A percentile compares a stretch with the other conserved stretches of the same genome.
These are phyloP conservation scores for Galerucella calmariensis DNA, from an alignment of 2,888 invertebrate genomes.

Conservation along the genomic window DNA sequence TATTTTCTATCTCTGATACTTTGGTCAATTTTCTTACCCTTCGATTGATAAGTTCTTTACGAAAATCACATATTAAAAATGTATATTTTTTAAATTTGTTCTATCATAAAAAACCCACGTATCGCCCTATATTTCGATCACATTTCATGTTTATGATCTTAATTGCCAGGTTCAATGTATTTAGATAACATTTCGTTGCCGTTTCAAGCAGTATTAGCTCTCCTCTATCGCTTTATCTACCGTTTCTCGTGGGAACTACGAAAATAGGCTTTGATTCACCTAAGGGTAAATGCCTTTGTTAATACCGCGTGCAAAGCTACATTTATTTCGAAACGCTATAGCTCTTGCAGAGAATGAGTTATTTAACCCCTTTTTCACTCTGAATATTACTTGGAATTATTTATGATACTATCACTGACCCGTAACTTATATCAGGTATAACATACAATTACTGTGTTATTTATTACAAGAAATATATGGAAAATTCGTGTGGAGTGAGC, in stretches of 20 bases:
- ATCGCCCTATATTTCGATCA: too few relatives aligned
- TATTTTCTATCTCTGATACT: too few relatives aligned
- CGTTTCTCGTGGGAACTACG: slow-evolving; percentile 3
- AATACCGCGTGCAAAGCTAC: slow-evolving; percentile 7
- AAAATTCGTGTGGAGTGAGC: background rate
- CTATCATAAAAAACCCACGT: too few relatives aligned
- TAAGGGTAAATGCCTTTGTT: slow-evolving; percentile 10
- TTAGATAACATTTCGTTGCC: slow-evolving; percentile 21
- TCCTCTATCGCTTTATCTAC: background rate
- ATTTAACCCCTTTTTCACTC: background rate
- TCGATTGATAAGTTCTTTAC: too few relatives aligned
- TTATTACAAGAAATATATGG: too few relatives aligned
- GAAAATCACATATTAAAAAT: too few relatives aligned
- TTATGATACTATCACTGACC: background rate
- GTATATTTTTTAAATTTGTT: too few relatives aligned
- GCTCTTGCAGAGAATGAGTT: background rate
- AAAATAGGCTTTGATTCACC: slow-evolving; percentile 21
- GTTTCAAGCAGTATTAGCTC: slow-evolving; percentile 18
- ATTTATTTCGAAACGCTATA: slow-evolving; percentile 13
- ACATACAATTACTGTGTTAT: background rate
- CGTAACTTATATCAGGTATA: background rate
- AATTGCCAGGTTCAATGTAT: slow-evolving; percentile 30
- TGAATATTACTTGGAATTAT: background rate
- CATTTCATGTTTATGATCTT: slow-evolving; percentile 6
- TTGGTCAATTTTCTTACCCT: too few relatives aligned